These are phyloP conservation scores for Ormyrus rosae DNA, from an alignment of 2,888 invertebrate species.

Conservation along the genomic window DNA sequence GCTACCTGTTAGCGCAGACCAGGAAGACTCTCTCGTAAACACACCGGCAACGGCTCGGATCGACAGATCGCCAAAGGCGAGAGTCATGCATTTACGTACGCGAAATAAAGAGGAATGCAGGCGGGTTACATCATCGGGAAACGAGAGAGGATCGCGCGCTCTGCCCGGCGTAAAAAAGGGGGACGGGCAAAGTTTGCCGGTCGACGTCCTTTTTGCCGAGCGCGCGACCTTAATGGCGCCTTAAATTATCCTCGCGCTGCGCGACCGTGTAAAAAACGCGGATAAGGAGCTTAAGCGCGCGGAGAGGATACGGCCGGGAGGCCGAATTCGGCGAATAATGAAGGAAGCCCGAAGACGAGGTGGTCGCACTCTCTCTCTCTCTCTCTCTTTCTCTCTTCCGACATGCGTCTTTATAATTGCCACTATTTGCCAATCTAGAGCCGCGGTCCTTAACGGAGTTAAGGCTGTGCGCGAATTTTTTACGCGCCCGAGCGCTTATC, in stretches of 20 bases:
- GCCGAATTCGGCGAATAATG: constrained; percentile 42
- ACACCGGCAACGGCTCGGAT: not conserved
- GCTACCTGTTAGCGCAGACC: constrained; percentile 8
- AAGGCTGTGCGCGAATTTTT: not conserved
- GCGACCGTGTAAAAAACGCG: constrained; percentile 23
- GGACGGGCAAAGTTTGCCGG: constrained; percentile 3
- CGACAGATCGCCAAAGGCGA: constrained; percentile 31
- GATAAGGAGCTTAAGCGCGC: constrained; percentile 16
- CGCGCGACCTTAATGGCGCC: constrained; percentile 46
- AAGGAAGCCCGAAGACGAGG: constrained; percentile 9
- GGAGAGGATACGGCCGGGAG: not conserved
- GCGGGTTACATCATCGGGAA: constrained; percentile 20
- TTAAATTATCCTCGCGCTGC: constrained; percentile 49
- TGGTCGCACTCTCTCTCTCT: not conserved
- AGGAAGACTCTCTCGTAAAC: constrained; percentile 19
- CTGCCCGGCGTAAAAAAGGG: not conserved
- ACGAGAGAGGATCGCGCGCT: not conserved
- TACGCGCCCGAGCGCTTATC: not conserved
- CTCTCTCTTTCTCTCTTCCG: not conserved
- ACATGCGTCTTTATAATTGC: constrained; percentile 18
- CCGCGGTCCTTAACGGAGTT: not conserved
- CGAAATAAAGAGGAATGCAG: constrained; percentile 11
- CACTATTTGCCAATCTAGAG: constrained; percentile 31
- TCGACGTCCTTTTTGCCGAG: not conserved
- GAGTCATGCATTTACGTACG: not conserved